These are phyloP conservation scores for Trimorus sp. DNA, from an alignment of 2,888 invertebrate species.

Conservation along the genomic window DNA sequence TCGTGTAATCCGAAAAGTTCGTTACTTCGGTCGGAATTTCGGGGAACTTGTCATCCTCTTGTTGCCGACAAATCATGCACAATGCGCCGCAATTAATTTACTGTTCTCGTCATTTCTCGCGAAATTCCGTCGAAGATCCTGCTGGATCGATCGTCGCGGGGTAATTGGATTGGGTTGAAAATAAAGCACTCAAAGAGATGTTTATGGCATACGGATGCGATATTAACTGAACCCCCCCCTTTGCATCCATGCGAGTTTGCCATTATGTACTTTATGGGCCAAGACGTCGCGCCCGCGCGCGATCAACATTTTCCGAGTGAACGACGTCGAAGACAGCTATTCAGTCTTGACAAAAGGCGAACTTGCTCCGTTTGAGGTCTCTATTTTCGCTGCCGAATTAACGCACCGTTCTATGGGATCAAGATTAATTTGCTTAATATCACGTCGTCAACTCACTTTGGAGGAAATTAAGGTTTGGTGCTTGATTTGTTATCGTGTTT, in stretches of 20 bases:
- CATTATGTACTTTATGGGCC: slow-evolving; percentile 33
- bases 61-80: not conserved
- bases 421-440: slow-evolving; percentile 21
- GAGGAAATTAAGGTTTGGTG: no score
- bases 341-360: slow-evolving; percentile 35
- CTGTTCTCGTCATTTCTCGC: not conserved
- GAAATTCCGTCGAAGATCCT: not conserved
- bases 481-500: no score
- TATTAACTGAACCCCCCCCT: slow-evolving; percentile 41
- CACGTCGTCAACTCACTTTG: not conserved
- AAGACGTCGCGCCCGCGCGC: slow-evolving; percentile 42
- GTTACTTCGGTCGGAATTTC: no score
- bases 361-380: slow-evolving; percentile 20
- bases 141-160: not conserved
- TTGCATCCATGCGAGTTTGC: slow-evolving; percentile 30
- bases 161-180: slow-evolving; percentile 11
- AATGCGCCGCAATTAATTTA: not conserved
- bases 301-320: slow-evolving; percentile 33
- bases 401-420: not conserved
- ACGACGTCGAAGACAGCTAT: slow-evolving; percentile 26
- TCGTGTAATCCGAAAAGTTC: no score
- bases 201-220: slow-evolving; percentile 21
- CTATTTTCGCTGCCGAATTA: slow-evolving; percentile 19
- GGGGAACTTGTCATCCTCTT: no score
- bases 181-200: slow-evolving; percentile 18